phyloP scores from a whole-genome alignment of 2,888 invertebrate species.

The Merodon equestris region DNA sequence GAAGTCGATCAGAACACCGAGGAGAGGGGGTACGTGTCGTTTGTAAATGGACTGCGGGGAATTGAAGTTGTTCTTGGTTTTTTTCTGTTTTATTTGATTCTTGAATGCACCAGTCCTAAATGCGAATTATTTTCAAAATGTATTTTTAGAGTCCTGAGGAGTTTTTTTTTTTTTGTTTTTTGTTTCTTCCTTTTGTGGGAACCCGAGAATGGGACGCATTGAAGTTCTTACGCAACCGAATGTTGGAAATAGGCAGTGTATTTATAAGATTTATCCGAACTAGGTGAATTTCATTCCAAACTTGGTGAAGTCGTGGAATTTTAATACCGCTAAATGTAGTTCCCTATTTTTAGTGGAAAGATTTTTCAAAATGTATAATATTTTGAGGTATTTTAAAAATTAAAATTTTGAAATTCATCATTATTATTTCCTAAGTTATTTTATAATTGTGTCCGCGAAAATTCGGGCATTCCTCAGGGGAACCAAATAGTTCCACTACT shows the following conservation, averaged over 20 bases:
- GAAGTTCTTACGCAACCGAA: constrained; percentile 52
- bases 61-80: constrained; percentile 43
- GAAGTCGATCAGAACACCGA: constrained; percentile 86
- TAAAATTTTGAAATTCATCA: no score
- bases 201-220: neutral
- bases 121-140: constrained; percentile 17
- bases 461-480: no score
- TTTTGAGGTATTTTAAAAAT: no score
- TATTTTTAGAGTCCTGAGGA: constrained; percentile 38
- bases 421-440: no score
- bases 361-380: no score
- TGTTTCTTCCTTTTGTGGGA: constrained; percentile 10
- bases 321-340: no score
- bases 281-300: constrained; percentile 5
- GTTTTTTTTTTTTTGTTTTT: constrained; percentile 20
- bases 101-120: neutral
- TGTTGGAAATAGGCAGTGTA: constrained; percentile 10
- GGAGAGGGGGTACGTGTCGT: constrained; percentile 91
- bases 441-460: no score
- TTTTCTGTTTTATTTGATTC: constrained; percentile 7
- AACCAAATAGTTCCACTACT: no score
- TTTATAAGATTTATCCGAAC: constrained; percentile 20
- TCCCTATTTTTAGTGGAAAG: no score
- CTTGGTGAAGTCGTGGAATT: no score
- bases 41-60: constrained; percentile 70